Base-by-base conservation (phyloP, 2,888 invertebrate species). In the Tipula lateralis region DNA sequence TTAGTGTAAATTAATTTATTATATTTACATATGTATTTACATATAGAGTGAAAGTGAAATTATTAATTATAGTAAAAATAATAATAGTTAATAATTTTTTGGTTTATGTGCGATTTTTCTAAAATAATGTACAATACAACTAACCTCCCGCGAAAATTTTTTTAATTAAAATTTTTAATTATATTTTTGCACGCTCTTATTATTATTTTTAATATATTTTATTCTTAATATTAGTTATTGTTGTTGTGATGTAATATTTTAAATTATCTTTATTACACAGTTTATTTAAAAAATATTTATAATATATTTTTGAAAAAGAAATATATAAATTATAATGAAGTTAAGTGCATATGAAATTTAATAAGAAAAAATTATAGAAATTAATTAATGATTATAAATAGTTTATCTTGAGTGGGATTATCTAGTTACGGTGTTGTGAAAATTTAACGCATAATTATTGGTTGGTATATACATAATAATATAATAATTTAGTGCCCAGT, bases 181-280 rank as follows among this genome's bases (percentile, higher is more conserved):
- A 66, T 66, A 24, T 7, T 66, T 66, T 3, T 24, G 66, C 66
- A 24, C 66, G 66, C 66, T 66, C 1, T 39, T 39, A 66, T 66
- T 66, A 66, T 66, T 66, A 66, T 66, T 66, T 66, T 66, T 66
- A 66, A 24, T 66, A 66, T 66, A 24, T 66, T 50, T 50, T 66
- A 24, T 66, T 66, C 7, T 24, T 66, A 66, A 24, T 50, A 50
- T 50, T 12, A 24, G 66, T n/a, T n/a, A n/a, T 66, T 19, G 7
- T 66, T 66, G 66, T 24, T 24, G 66, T 66, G 66, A 24, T 66
- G 66, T 9, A 66, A 66, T 66, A 66, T 66, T 66, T 44, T 44
- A 44, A 44, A 66, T 24, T 24, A 66, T 66, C 12, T 6, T 66
- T 24, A 24, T 24, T 66, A 66, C 66, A 66, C 66, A 66, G 66